Evolutionary conservation across 2,888 invertebrate genomes (phyloP).

Genomic region (Sesia apiformis): DNA sequence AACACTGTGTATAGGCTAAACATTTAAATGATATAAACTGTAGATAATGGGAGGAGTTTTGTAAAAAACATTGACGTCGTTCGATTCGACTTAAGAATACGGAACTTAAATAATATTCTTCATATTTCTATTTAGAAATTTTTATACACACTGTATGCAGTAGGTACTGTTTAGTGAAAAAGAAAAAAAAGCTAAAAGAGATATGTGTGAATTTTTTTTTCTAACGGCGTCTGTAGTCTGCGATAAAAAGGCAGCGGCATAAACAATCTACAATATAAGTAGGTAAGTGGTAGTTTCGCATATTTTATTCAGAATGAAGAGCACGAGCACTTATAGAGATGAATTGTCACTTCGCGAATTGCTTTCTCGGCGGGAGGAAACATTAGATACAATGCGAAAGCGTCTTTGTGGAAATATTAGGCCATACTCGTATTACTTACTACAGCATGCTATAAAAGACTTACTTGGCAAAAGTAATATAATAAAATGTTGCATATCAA

Average conservation of each 20-base stretch:
- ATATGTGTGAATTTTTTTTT: conserved; percentile 1
- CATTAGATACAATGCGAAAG: background rate
- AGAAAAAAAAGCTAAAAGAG: background rate
- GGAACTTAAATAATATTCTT: no score
- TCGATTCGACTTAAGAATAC: no score
- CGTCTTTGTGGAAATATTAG: background rate
- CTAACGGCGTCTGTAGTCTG: background rate
- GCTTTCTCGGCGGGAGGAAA: conserved; percentile 21
- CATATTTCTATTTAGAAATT: no score
- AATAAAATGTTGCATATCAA: no score
- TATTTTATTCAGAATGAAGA: conserved; percentile 41
- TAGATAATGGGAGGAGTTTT: no score
- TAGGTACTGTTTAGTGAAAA: no score
- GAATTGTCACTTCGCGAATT: conserved; percentile 60
- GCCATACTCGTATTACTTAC: background rate
- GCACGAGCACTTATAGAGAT: conserved; percentile 49
- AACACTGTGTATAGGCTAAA: no score
- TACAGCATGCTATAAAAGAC: background rate
- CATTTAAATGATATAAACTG: no score
- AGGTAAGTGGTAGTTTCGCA: conserved; percentile 50
- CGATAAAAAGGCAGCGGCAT: conserved; percentile 13
- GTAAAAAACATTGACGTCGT: no score
- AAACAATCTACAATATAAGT: conserved; percentile 36
- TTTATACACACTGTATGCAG: no score
- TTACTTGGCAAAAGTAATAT: no score